These are phyloP conservation scores for Argyresthia albistria DNA, from an alignment of 2,888 invertebrate species.

Conservation along the genomic window DNA sequence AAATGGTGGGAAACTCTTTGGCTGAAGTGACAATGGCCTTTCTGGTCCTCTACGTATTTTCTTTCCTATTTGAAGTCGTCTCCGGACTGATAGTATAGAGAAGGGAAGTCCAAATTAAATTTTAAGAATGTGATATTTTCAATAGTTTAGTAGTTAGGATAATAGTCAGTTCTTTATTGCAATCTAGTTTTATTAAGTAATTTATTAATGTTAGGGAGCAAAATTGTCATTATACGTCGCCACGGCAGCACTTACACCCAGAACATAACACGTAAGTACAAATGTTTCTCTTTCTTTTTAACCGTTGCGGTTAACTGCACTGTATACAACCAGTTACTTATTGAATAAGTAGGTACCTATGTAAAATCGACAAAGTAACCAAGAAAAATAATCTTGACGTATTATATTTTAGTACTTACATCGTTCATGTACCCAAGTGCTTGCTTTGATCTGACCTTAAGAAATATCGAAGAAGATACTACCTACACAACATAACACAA, in stretches of 20 bases:
- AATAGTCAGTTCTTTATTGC: slow-evolving; percentile 52
- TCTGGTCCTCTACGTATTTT: slow-evolving; percentile 56
- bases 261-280: not conserved
- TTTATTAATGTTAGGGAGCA: not conserved
- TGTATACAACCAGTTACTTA: no score
- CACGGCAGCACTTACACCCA: not conserved
- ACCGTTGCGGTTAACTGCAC: no score
- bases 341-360: no score
- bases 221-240: not conserved
- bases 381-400: no score
- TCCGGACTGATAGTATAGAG: slow-evolving; percentile 52
- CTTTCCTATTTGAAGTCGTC: slow-evolving; percentile 60
- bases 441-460: no score
- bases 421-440: no score
- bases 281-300: no score
- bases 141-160: slow-evolving; percentile 27
- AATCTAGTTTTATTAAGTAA: slow-evolving; percentile 20
- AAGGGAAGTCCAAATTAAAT: slow-evolving; percentile 18
- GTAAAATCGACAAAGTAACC: no score
- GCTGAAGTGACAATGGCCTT: slow-evolving; percentile 64
- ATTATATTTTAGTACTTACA: no score
- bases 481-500: no score
- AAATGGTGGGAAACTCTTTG: slow-evolving; percentile 51
- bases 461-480: no score
- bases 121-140: slow-evolving; percentile 52